These are phyloP conservation scores for Euura saliciscinereae DNA, from an alignment of 1,140 invertebrate genomes.

Conservation along the genomic window DNA sequence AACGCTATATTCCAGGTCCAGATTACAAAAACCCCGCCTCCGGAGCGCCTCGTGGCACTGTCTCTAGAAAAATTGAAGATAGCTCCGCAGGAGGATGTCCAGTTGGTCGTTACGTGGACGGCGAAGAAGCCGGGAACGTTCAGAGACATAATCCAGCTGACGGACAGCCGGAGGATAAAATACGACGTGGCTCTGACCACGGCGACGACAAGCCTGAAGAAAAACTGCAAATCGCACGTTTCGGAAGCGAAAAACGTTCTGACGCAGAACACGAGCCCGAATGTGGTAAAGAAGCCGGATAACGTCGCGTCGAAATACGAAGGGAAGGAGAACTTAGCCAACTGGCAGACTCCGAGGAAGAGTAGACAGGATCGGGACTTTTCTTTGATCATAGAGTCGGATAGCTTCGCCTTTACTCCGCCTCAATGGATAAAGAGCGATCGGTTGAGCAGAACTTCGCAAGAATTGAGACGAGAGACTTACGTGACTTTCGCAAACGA, in stretches of 20 bases:
- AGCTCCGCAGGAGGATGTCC: conserved; percentile 52
- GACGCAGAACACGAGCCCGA: conserved; percentile 17
- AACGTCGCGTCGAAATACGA: conserved; percentile 4
- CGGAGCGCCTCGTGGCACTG: conserved; percentile 63
- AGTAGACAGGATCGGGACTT: conserved; percentile 19
- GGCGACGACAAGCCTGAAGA: conserved; percentile 27
- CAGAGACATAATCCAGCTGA: conserved; percentile 67
- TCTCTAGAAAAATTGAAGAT: conserved; percentile 59
- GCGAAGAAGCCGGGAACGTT: conserved; percentile 64
- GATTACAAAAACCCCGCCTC: conserved; percentile 62
- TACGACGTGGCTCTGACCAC: conserved; percentile 69
- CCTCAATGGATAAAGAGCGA: not conserved
- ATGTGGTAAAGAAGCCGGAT: conserved; percentile 28
- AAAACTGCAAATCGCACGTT: conserved; percentile 41
- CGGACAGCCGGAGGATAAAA: conserved; percentile 66
- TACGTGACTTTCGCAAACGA: conserved; percentile 23
- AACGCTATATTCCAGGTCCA: conserved; percentile 60
- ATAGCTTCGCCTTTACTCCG: conserved; percentile 24
- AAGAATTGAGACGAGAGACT: conserved; percentile 38
- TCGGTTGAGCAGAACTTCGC: not conserved
- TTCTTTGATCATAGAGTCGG: conserved; percentile 25
- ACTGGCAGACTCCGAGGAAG: conserved; percentile 20
- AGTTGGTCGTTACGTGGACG: conserved; percentile 66
- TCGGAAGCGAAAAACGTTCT: conserved; percentile 19
- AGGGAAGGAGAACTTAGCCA: conserved; percentile 37